These are phyloP conservation scores for Sinocyclocheilus anophthalmus DNA, from an alignment of 2,113 vertebrate species.

Conservation along the genomic window DNA sequence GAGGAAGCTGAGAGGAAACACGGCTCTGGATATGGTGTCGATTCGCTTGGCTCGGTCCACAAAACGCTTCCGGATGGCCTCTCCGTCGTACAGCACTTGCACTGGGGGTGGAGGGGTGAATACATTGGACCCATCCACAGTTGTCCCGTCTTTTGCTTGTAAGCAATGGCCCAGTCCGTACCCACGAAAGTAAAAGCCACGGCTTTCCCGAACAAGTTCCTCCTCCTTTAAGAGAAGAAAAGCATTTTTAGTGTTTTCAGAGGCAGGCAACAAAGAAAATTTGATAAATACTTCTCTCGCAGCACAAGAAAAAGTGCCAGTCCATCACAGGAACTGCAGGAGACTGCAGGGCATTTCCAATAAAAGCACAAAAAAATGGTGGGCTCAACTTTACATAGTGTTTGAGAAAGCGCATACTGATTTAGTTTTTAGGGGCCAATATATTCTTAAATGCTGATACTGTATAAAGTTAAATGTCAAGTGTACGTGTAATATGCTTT, in stretches of 20 bases:
- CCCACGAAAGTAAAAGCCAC: slow-evolving; percentile 84
- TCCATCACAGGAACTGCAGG: not conserved
- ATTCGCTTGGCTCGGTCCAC: slow-evolving; percentile 88
- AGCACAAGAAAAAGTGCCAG: not conserved
- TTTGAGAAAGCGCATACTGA: not conserved
- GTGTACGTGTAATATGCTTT: not conserved
- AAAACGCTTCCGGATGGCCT: slow-evolving; percentile 77
- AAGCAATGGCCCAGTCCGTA: slow-evolving; percentile 87
- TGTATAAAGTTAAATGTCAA: not conserved
- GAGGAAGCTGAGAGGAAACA: slow-evolving; percentile 92
- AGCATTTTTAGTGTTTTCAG: slow-evolving; percentile 52
- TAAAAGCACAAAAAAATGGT: not conserved
- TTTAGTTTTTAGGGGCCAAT: not conserved
- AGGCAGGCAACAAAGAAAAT: slow-evolving; percentile 36
- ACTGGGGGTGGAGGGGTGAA: slow-evolving; percentile 68
- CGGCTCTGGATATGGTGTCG: slow-evolving; percentile 87
- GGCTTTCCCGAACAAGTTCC: slow-evolving; percentile 81
- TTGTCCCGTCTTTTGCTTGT: slow-evolving; percentile 75
- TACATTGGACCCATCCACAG: slow-evolving; percentile 71
- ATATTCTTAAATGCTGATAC: not conserved
- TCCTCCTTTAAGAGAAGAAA: slow-evolving; percentile 75
- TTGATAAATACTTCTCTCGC: not conserved
- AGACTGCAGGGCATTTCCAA: not conserved
- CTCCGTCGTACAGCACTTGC: slow-evolving; percentile 69
- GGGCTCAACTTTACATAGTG: not conserved